Percentiles rank a stretch among this genome's conserved stretches.
These are phyloP conservation scores for Irena cyanogastra DNA, from an alignment of 2,113 vertebrate species.

Conservation along the genomic window DNA sequence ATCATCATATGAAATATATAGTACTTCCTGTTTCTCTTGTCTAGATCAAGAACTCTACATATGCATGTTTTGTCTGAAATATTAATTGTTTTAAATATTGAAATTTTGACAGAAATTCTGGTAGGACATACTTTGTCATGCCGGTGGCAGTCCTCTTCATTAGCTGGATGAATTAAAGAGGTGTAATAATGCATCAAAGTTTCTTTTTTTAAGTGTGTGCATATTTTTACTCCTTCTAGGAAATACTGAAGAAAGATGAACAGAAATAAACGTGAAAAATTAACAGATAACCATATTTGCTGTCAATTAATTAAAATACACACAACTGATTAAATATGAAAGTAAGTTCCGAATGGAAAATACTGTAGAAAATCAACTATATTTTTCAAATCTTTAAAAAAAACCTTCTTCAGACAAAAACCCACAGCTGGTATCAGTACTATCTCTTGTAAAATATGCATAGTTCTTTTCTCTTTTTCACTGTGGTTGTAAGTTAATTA, in stretches of 20 bases:
- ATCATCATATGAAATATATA: not conserved
- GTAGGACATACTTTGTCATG: not conserved
- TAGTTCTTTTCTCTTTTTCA: not conserved
- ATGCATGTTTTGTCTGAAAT: not conserved
- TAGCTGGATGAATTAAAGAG: not conserved
- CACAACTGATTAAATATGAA: not conserved
- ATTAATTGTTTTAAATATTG: not conserved
- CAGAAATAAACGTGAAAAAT: not conserved
- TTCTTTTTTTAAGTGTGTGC: not conserved
- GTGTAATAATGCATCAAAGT: accelerated
- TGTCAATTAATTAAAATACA: not conserved
- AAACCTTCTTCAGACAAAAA: not conserved
- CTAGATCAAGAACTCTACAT: not conserved
- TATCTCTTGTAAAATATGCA: not conserved
- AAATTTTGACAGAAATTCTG: not conserved
- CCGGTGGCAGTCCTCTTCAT: not conserved
- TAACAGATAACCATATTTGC: not conserved
- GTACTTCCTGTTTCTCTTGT: not conserved
- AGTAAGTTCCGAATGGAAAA: not conserved
- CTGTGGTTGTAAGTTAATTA: not conserved
- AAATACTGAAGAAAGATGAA: not conserved
- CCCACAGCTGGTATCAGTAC: accelerated
- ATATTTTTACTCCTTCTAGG: not conserved
- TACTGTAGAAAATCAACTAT: not conserved
- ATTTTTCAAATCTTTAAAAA: not conserved